A percentile compares a stretch with the other conserved stretches of the same genome.
These are phyloP conservation scores for Acleris emargana DNA, from an alignment of 2,888 invertebrate species.

Conservation along the genomic window DNA sequence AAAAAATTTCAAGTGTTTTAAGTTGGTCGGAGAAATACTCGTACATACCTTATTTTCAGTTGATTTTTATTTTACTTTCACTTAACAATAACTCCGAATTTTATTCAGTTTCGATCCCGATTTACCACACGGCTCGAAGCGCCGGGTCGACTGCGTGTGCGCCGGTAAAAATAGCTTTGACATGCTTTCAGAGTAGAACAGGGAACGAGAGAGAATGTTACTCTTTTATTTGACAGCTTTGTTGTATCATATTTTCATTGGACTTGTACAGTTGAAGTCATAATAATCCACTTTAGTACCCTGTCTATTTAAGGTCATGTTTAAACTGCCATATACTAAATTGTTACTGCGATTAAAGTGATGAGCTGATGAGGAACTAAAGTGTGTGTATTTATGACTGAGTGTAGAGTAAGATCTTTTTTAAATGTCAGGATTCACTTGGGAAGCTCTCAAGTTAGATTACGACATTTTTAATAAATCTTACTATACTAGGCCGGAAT, in stretches of 20 bases:
- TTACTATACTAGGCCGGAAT: too few relatives aligned
- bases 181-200: conserved; percentile 12
- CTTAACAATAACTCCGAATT: not conserved
- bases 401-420: too few relatives aligned
- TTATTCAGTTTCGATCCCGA: not conserved
- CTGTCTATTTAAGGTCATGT: too few relatives aligned
- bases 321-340: too few relatives aligned
- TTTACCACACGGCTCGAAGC: conserved; percentile 1
- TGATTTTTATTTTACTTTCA: not conserved
- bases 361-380: too few relatives aligned
- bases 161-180: conserved; percentile 53
- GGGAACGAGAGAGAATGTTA: conserved; percentile 17
- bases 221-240: not conserved
- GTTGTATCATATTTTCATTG: not conserved
- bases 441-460: too few relatives aligned
- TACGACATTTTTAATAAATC: too few relatives aligned
- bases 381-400: too few relatives aligned
- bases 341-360: too few relatives aligned
- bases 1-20: too few relatives aligned
- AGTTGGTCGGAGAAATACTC: not conserved
- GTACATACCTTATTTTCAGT: not conserved
- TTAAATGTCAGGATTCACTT: too few relatives aligned
- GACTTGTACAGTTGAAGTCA: not conserved
- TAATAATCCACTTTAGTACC: too few relatives aligned
- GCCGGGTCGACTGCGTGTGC: conserved; percentile 27